phyloP scores from a whole-genome alignment of 2,888 invertebrate species.

The Himalopsyche kuldschensis region DNA sequence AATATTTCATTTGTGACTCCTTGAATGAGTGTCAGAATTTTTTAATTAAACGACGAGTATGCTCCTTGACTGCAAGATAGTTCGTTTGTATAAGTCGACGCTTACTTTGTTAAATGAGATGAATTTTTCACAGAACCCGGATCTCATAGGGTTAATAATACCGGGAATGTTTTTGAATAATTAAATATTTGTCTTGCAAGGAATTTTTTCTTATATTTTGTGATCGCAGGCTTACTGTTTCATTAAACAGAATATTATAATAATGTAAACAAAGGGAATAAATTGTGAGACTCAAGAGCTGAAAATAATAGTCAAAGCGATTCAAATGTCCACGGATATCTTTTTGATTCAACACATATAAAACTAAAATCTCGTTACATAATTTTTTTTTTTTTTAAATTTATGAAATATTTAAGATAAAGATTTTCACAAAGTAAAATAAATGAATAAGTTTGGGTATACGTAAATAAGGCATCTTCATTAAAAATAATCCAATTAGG shows the following conservation, averaged over 20 bases:
- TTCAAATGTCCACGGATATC: background rate
- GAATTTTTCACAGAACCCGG: background rate
- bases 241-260: background rate
- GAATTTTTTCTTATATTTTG: background rate
- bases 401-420: too few relatives aligned
- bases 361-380: background rate
- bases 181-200: conserved; percentile 22
- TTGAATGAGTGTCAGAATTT: background rate
- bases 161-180: conserved; percentile 25
- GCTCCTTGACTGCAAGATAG: too few relatives aligned
- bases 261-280: background rate
- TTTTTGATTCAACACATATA: background rate
- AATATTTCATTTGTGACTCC: too few relatives aligned
- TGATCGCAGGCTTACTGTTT: background rate
- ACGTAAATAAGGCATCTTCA: too few relatives aligned
- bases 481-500: too few relatives aligned
- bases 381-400: background rate
- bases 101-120: background rate
- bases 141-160: background rate
- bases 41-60: background rate
- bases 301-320: background rate
- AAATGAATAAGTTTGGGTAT: too few relatives aligned
- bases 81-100: background rate
- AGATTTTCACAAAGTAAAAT: too few relatives aligned
- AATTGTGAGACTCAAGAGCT: background rate